These are phyloP conservation scores for Synanthedon tipuliformis DNA, from an alignment of 2,888 invertebrate species.

Conservation along the genomic window DNA sequence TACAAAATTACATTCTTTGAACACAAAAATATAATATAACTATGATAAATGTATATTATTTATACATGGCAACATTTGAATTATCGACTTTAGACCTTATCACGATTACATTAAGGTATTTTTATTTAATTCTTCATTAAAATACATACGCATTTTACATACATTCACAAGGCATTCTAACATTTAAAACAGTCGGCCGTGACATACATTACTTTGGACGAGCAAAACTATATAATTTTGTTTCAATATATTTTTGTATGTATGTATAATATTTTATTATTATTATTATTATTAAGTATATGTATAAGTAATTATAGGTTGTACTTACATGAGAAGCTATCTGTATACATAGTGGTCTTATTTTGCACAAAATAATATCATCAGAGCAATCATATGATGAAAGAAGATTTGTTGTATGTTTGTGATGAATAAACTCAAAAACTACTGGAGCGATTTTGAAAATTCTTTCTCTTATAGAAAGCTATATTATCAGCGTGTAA, in stretches of 20 bases:
- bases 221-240: too few relatives aligned
- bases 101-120: neutral
- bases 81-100: neutral
- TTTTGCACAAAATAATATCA: too few relatives aligned
- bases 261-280: neutral
- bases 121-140: neutral
- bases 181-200: neutral
- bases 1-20: slow-evolving; percentile 45
- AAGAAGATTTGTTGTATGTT: too few relatives aligned
- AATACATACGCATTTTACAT: neutral
- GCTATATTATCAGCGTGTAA: too few relatives aligned
- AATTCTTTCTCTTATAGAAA: too few relatives aligned
- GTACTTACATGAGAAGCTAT: neutral
- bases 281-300: neutral
- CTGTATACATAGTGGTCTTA: neutral
- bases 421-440: too few relatives aligned
- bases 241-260: neutral
- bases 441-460: too few relatives aligned
- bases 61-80: neutral
- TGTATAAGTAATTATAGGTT: neutral
- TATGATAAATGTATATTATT: slow-evolving; percentile 11
- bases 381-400: too few relatives aligned
- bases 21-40: slow-evolving; percentile 15
- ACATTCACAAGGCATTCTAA: neutral
- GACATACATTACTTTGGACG: too few relatives aligned